These are phyloP conservation scores for Cheilosia vernalis DNA, from an alignment of 2,888 invertebrate species.

Conservation along the genomic window DNA sequence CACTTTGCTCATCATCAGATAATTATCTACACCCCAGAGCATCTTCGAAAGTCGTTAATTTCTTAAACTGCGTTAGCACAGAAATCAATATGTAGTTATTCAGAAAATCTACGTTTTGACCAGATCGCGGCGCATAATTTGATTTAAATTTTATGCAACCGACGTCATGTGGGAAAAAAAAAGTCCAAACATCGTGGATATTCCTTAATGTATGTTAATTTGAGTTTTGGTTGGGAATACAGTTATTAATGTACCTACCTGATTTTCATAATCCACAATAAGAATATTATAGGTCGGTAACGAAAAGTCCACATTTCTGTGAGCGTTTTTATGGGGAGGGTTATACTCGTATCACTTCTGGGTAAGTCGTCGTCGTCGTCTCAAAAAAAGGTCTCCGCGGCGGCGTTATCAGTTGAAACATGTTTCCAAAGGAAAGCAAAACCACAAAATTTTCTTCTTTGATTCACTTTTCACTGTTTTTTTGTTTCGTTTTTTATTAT, in stretches of 20 bases:
- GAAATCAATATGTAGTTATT: slow-evolving; percentile 9
- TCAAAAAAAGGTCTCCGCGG: slow-evolving; percentile 46
- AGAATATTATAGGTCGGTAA: slow-evolving; percentile 82
- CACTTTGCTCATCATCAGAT: slow-evolving; percentile 44
- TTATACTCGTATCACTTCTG: slow-evolving; percentile 48
- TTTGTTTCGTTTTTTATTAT: background rate
- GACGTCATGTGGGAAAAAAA: slow-evolving; percentile 65
- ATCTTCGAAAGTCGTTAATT: slow-evolving; percentile 40
- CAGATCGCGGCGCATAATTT: slow-evolving; percentile 39
- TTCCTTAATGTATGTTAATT: slow-evolving; percentile 63
- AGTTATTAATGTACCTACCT: slow-evolving; percentile 78
- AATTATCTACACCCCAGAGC: slow-evolving; percentile 33
- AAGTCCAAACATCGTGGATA: slow-evolving; percentile 6
- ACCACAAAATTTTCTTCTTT: slow-evolving; percentile 26
- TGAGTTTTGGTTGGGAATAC: slow-evolving; percentile 2
- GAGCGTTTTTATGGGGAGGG: slow-evolving; percentile 50
- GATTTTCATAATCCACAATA: slow-evolving; percentile 83
- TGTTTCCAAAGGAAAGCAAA: slow-evolving; percentile 31
- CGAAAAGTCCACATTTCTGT: slow-evolving; percentile 82
- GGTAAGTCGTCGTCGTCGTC: slow-evolving; percentile 43
- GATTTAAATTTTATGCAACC: slow-evolving; percentile 53
- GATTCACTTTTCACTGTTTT: slow-evolving; percentile 12
- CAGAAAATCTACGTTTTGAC: slow-evolving; percentile 2
- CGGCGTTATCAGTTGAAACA: slow-evolving; percentile 61
- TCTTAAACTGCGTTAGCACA: background rate